Conservation (phyloP, 2,888 invertebrate species). For the Lasioglossum vierecki region DNA sequence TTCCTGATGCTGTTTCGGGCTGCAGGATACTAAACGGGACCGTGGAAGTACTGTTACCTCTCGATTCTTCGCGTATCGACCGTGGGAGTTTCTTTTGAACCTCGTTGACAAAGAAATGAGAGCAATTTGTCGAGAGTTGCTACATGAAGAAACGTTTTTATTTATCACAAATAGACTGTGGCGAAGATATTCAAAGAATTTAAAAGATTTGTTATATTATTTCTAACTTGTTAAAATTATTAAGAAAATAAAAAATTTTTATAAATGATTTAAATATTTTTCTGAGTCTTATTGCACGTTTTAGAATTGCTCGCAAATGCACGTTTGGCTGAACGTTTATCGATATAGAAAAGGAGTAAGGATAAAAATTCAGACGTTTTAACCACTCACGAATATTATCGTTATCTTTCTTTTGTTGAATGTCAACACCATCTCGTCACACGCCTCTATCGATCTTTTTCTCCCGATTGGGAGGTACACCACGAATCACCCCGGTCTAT, state of each 20-base stretch:
- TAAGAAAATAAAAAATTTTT: neutral
- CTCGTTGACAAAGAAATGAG: neutral
- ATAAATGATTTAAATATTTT: too few relatives aligned
- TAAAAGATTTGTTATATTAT: neutral
- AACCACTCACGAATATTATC: neutral
- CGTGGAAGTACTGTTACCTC: slow-evolving; percentile 12
- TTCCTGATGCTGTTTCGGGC: slow-evolving; percentile 10
- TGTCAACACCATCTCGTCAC: slow-evolving; percentile 20
- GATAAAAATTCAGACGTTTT: neutral
- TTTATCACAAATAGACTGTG: neutral
- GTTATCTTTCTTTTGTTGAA: neutral
- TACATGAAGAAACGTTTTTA: neutral
- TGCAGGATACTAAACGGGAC: neutral
- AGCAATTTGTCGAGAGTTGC: neutral
- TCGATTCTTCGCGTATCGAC: neutral
- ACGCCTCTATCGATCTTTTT: slow-evolving; percentile 64
- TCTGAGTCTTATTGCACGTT: neutral
- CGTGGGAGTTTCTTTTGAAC: neutral
- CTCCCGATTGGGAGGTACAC: slow-evolving; percentile 37
- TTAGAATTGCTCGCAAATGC: neutral
- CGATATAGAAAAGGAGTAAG: neutral
- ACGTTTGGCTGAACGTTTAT: slow-evolving; percentile 3
- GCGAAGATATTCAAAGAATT: too few relatives aligned
- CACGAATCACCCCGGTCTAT: slow-evolving; percentile 62
- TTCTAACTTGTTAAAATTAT: neutral